phyloP scores from a whole-genome alignment of 2,113 vertebrate species.

The Myrmecophaga tridactyla region DNA sequence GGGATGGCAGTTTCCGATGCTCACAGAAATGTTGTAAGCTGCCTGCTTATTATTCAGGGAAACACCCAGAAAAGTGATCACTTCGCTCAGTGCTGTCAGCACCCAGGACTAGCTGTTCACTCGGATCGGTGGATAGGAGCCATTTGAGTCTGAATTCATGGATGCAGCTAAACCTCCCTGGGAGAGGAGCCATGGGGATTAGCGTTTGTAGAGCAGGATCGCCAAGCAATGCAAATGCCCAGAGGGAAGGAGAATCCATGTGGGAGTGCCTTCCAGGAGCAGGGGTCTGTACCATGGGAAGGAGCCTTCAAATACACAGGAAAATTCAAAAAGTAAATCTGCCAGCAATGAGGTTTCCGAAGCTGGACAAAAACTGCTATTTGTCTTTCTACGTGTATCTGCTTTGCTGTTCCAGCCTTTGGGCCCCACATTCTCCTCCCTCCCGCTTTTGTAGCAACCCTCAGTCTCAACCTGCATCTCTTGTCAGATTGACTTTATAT shows the following conservation, averaged over 20 bases:
- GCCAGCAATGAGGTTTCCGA: background rate
- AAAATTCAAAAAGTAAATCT: background rate
- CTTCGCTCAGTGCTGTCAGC: constrained; percentile 56
- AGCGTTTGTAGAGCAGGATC: background rate
- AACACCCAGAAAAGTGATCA: constrained; percentile 25
- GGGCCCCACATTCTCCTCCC: background rate
- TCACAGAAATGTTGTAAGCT: background rate
- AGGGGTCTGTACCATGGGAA: background rate
- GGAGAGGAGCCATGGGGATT: background rate
- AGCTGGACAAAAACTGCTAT: background rate
- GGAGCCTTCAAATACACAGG: background rate
- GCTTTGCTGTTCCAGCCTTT: background rate
- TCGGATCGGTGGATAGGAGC: constrained; percentile 6
- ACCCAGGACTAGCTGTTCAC: constrained; percentile 48
- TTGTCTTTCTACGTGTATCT: background rate
- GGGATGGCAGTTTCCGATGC: background rate
- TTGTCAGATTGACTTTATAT: background rate
- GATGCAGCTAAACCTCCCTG: constrained; percentile 40
- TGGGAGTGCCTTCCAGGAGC: background rate
- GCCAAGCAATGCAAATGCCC: background rate
- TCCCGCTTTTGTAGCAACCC: background rate
- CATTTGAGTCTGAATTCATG: constrained; percentile 53
- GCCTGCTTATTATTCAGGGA: constrained; percentile 54
- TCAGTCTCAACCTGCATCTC: background rate
- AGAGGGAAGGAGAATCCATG: background rate